These are phyloP conservation scores for Aphis craccivora DNA, from an alignment of 1,140 invertebrate species.

Conservation along the genomic window DNA sequence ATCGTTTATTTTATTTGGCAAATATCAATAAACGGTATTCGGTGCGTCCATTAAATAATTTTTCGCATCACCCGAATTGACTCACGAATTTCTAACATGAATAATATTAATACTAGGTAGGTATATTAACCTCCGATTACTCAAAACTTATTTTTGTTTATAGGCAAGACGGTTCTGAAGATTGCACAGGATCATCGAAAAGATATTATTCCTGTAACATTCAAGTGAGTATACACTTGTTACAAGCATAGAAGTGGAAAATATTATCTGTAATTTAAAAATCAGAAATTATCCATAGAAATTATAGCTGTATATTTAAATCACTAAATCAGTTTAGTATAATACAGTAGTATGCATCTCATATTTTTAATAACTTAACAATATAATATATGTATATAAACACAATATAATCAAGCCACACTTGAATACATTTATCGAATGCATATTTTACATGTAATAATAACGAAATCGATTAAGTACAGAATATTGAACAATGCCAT, in stretches of 20 bases:
- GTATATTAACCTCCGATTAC: neutral
- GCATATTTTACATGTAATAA: neutral
- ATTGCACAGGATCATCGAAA: conserved; percentile 77
- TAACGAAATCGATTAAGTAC: neutral
- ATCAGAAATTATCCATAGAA: neutral
- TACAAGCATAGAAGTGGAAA: neutral
- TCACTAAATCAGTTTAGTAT: neutral
- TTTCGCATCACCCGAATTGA: neutral
- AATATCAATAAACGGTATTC: neutral
- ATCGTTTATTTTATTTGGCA: neutral
- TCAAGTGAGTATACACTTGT: conserved; percentile 69
- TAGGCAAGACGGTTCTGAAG: conserved; percentile 58
- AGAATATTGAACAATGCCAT: neutral
- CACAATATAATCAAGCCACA: neutral
- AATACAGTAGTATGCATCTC: neutral
- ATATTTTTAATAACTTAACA: neutral
- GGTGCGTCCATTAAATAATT: neutral
- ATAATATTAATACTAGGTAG: neutral
- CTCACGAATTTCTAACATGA: neutral
- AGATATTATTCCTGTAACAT: conserved; percentile 91
- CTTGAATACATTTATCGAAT: neutral
- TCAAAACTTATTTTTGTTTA: conserved; percentile 31
- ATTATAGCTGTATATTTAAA: neutral
- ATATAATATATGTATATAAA: too few relatives aligned
- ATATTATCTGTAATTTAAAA: neutral